Evolutionary conservation across 2,797 vertebrate species (phyloP), one percentile per base, ranked within the genome.

Genomic region (Pampus argenteus): DNA sequence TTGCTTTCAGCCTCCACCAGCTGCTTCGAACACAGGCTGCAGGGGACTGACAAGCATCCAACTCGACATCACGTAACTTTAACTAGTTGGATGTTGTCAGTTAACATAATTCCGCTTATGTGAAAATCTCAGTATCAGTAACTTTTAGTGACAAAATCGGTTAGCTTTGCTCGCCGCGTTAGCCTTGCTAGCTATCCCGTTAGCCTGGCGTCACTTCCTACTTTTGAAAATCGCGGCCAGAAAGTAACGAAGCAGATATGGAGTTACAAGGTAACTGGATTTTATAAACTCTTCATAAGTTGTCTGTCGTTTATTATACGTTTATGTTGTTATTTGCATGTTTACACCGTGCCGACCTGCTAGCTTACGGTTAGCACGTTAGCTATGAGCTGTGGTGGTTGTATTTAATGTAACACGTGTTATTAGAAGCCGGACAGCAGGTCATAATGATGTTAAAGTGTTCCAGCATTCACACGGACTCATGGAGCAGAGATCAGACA

Each of bases 161-260:
- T 44, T 51, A 60, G 64, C 40, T 42, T 18, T 15, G 61, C 20
- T 76, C 20, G 77, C 51, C 34, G 0, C 11, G 7, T 54, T 60
- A 69, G 76, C 60, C 17, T 11, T 8, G 29, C n/a, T 75, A 13
- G 64, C 74, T 66, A 3, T 9, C 11, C 36, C 2, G 7, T 40
- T 18, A 40, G 18, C 34, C n/a, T 6, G 28, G 47, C 87, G 88
- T 88, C 79, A 87, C 75, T 89, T 91, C 89, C 86, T 71, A 18
- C 58, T 56, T 90, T 91, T 88, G 71, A 90, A 92, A 85, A 2
- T 85, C 81, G 84, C 81, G 86, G 83, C 68, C 67, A 60, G 36
- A 67, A 28, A 76, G 42, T 15, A 56, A 28, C 61, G 25, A 52
- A 55, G 4, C 25, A 29, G 44, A 71, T 22, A 92, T 92, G 91